These are phyloP conservation scores for Drosophila diplacantha DNA, from an alignment of 2,888 invertebrate genomes.

Conservation along the genomic window DNA sequence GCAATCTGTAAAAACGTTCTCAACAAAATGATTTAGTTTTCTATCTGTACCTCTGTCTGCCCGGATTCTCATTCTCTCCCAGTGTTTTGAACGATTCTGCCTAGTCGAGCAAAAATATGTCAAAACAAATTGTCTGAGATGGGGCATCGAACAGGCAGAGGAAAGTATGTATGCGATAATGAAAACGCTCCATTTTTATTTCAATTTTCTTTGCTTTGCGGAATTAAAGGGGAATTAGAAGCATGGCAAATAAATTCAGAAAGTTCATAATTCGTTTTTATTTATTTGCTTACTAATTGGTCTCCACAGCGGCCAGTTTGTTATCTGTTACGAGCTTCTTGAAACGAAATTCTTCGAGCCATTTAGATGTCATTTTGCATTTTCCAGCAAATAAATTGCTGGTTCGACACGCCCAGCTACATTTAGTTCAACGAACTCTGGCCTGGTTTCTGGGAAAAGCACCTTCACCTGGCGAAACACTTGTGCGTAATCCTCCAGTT, in stretches of 20 bases:
- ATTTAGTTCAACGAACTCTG: slow-evolving; percentile 20
- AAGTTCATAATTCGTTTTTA: slow-evolving; percentile 2
- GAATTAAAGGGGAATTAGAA: slow-evolving; percentile 5
- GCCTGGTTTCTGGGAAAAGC: slow-evolving; percentile 11
- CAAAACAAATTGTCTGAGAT: slow-evolving; percentile 33
- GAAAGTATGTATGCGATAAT: slow-evolving; percentile 9
- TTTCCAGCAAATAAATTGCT: slow-evolving; percentile 3
- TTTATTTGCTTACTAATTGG: slow-evolving; percentile 8
- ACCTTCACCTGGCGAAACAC: slow-evolving; percentile 24
- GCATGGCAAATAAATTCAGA: too few relatives aligned
- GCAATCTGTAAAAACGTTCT: slow-evolving; percentile 36
- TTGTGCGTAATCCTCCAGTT: slow-evolving; percentile 30
- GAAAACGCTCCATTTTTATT: slow-evolving; percentile 6
- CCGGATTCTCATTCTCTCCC: background rate
- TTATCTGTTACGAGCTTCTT: background rate
- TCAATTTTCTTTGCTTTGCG: slow-evolving; percentile 1
- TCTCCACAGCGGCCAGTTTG: background rate
- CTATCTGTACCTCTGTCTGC: slow-evolving; percentile 16
- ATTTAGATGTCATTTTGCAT: slow-evolving; percentile 2
- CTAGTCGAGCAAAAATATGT: slow-evolving; percentile 42
- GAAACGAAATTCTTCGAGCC: background rate
- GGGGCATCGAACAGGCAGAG: background rate
- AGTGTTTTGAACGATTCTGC: slow-evolving; percentile 37
- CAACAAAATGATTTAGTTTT: slow-evolving; percentile 39
- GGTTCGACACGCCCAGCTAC: background rate